A percentile compares a stretch with the other conserved stretches of the same genome.
Evolutionary conservation across 2,888 invertebrate species (phyloP).

Genomic region (Alentia gelatinosa): DNA sequence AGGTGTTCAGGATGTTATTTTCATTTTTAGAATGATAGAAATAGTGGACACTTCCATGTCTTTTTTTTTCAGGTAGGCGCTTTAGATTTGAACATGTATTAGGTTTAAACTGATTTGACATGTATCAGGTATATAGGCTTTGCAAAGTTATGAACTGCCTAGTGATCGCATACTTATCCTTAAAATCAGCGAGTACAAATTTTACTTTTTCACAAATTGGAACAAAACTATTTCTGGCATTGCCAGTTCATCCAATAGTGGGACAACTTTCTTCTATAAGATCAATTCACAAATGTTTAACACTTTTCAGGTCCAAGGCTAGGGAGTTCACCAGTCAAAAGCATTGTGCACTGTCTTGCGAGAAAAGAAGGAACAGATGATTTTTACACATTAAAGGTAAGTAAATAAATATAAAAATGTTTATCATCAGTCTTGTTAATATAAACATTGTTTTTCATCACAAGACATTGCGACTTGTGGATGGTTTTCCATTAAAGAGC

Average conservation of each 20-base stretch:
- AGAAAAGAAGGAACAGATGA: constrained; percentile 87
- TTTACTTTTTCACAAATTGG: not conserved
- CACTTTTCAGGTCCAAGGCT: constrained; percentile 85
- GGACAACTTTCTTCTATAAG: too few species aligned
- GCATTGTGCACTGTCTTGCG: constrained; percentile 89
- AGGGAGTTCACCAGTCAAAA: constrained; percentile 88
- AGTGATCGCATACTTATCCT: not conserved
- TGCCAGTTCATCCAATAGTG: too few species aligned
- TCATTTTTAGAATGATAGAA: not conserved
- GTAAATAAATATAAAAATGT: too few species aligned
- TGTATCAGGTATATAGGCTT: not conserved
- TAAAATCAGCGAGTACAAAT: too few species aligned
- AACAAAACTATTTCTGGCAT: too few species aligned
- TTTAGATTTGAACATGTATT: not conserved
- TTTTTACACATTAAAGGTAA: constrained; percentile 87
- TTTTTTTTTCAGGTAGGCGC: not conserved
- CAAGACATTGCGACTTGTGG: too few species aligned
- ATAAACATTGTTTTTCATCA: too few species aligned
- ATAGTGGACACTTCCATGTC: not conserved
- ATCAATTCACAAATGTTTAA: too few species aligned
- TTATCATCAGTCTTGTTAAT: too few species aligned
- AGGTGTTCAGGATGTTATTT: too few species aligned
- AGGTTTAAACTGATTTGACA: not conserved
- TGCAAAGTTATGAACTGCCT: not conserved
- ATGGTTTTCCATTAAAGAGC: too few species aligned